These are phyloP conservation scores for Stictonetta naevosa DNA, from an alignment of 2,113 vertebrate genomes.

Conservation along the genomic window DNA sequence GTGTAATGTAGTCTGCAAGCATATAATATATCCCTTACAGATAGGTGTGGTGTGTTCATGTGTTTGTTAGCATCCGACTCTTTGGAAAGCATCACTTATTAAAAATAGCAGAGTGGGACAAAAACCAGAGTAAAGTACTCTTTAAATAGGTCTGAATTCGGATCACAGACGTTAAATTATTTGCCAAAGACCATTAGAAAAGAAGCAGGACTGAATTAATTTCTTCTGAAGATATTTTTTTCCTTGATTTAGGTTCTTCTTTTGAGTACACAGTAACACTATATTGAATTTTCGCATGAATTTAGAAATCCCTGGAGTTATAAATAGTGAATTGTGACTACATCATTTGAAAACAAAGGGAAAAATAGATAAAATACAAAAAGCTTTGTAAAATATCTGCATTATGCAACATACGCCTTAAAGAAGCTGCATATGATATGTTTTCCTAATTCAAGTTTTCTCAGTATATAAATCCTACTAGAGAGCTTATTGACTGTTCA, in stretches of 20 bases:
- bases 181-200: neutral
- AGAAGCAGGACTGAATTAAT: neutral
- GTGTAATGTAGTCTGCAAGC: neutral
- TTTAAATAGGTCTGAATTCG: neutral
- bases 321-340: neutral
- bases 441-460: neutral
- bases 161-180: neutral
- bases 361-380: neutral
- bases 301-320: neutral
- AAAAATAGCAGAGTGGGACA: neutral
- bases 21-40: neutral
- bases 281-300: neutral
- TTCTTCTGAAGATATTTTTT: neutral
- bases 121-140: neutral
- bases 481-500: slow-evolving; percentile 9
- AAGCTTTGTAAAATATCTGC: neutral
- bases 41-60: accelerated
- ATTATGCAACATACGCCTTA: neutral
- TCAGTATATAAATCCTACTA: neutral
- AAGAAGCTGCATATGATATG: neutral
- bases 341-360: neutral
- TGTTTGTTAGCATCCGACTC: neutral
- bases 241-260: neutral
- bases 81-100: neutral
- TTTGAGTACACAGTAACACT: neutral